Base-by-base conservation (phyloP, 1,140 invertebrate species). In the Drosophila pruinosa region DNA sequence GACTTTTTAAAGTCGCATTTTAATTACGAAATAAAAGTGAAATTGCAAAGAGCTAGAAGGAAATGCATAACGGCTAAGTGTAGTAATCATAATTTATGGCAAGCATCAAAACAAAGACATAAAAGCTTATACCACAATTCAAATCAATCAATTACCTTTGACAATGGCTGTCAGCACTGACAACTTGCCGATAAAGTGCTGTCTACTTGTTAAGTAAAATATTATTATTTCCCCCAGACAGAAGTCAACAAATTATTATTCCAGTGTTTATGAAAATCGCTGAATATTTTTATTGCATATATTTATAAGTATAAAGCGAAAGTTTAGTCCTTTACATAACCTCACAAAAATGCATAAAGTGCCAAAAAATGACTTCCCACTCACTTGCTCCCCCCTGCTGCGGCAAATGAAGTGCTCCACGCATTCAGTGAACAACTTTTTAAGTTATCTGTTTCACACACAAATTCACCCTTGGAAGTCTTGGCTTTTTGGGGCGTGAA, bases 11-110 rank as follows among this genome's bases (percentile, higher is more conserved):
- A 36, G 14, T 57, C 14, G 14, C 5, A 24, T 57, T 56, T 57
- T 57, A 57, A 57, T 57, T 57, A 57, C 10, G 36, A 41, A 22
- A 41, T 54, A n/a, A n/a, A n/a, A n/a, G n/a, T n/a, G n/a, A n/a
- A n/a, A n/a, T n/a, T n/a, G n/a, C n/a, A n/a, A n/a, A n/a, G n/a
- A n/a, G n/a, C n/a, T n/a, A n/a, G n/a, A n/a, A n/a, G n/a, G n/a
- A n/a, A n/a, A n/a, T n/a, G n/a, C n/a, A n/a, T n/a, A n/a, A n/a
- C n/a, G n/a, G n/a, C n/a, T n/a, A n/a, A n/a, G n/a, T n/a, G n/a
- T n/a, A n/a, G n/a, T n/a, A n/a, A n/a, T n/a, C n/a, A n/a, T n/a
- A n/a, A n/a, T n/a, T n/a, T n/a, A n/a, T n/a, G n/a, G n/a, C n/a
- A n/a, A n/a, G n/a, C n/a, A 34, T 34, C n/a, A 34, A 34, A 31